Evolutionary conservation across 2,888 invertebrate genomes (phyloP).

Genomic region (Dolomedes plantarius): DNA sequence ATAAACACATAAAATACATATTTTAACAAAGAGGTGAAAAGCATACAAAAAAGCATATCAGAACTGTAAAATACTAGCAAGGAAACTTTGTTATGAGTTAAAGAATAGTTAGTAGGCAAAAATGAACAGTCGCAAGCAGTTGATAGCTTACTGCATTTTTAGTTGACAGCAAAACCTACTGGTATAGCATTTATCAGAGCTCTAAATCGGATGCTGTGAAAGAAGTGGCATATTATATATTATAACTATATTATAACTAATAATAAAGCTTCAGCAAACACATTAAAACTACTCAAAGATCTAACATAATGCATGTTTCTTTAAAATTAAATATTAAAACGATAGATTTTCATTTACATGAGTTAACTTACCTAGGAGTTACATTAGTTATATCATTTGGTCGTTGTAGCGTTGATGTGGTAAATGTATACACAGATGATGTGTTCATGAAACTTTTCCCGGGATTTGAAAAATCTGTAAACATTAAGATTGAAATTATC

Average conservation of each 20-base stretch:
- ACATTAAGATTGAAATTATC: too few species aligned
- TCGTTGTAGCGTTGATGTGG: conserved; percentile 88
- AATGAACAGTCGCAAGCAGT: background rate
- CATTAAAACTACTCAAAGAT: too few species aligned
- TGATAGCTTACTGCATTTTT: conserved; percentile 54
- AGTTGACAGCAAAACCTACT: conserved; percentile 35
- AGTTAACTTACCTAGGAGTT: conserved; percentile 77
- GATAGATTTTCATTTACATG: background rate
- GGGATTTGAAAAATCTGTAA: conserved; percentile 63
- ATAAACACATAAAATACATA: too few species aligned
- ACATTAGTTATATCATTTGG: conserved; percentile 89
- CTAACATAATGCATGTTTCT: too few species aligned
- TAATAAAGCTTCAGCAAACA: too few species aligned
- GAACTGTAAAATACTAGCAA: too few species aligned
- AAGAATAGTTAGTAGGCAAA: background rate
- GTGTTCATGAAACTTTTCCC: conserved; percentile 73
- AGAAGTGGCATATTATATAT: conserved; percentile 10
- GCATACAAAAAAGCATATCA: too few species aligned
- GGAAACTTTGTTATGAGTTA: too few species aligned
- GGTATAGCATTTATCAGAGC: conserved; percentile 29
- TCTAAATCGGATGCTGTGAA: conserved; percentile 54
- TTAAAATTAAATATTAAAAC: background rate
- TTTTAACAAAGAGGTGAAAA: too few species aligned
- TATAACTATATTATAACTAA: background rate
- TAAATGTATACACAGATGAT: conserved; percentile 73